These are phyloP conservation scores for Trichonephila inaurata DNA, from an alignment of 1,140 invertebrate species.

Conservation along the genomic window DNA sequence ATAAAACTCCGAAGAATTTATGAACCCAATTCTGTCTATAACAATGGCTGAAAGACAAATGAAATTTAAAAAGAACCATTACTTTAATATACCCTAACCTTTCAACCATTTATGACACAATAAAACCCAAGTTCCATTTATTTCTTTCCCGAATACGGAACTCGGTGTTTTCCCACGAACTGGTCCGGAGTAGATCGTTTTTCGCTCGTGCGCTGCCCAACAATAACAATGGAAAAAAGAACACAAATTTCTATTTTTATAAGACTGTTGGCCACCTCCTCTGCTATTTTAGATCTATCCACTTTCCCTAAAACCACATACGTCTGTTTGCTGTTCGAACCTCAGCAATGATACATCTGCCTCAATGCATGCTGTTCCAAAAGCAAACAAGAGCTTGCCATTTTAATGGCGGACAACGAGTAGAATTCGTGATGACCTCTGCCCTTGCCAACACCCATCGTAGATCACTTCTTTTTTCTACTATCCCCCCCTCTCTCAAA, in stretches of 20 bases:
- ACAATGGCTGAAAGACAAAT: not conserved
- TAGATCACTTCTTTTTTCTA: slow-evolving; percentile 3
- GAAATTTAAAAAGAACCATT: not conserved
- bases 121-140: not conserved
- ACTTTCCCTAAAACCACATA: not conserved
- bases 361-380: not conserved
- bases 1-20: too few species aligned
- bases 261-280: slow-evolving; percentile 27
- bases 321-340: not conserved
- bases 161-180: not conserved
- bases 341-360: slow-evolving; percentile 41
- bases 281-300: not conserved
- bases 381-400: slow-evolving; percentile 28
- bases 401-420: slow-evolving; percentile 16
- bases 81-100: not conserved
- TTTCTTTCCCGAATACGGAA: not conserved
- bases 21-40: not conserved
- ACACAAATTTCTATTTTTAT: slow-evolving; percentile 20
- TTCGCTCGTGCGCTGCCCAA: too few species aligned
- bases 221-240: not conserved
- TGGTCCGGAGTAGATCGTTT: too few species aligned
- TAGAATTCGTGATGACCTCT: slow-evolving; percentile 52
- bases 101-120: not conserved
- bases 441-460: slow-evolving; percentile 52
- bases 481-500: not conserved